phyloP scores from a whole-genome alignment of 2,888 invertebrate species.

The Eilema caniola region DNA sequence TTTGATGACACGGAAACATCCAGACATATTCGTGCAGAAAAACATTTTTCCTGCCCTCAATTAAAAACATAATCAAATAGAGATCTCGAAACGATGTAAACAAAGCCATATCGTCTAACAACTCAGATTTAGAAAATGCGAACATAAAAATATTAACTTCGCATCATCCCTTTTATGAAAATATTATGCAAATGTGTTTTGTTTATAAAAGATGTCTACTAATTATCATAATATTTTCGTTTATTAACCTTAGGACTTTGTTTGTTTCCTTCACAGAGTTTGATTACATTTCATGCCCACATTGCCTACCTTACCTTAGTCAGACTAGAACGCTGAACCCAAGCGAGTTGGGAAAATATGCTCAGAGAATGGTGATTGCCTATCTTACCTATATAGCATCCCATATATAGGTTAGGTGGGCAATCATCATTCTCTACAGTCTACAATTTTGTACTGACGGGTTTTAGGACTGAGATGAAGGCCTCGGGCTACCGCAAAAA shows the following conservation, averaged over 20 bases:
- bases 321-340: no score
- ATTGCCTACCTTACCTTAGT: neutral
- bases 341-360: no score
- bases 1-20: no score
- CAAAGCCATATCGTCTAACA: neutral
- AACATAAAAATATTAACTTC: slow-evolving; percentile 3
- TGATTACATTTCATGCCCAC: neutral
- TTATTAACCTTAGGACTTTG: neutral
- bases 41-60: neutral
- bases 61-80: neutral
- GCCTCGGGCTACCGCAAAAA: no score
- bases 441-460: no score
- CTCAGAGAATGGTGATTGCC: no score
- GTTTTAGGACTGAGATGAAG: no score
- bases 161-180: slow-evolving; percentile 4
- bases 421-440: no score
- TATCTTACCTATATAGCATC: no score
- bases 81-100: neutral
- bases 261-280: neutral
- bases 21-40: no score
- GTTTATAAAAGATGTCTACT: slow-evolving; percentile 2
- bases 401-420: no score
- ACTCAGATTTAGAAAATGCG: neutral
- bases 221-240: slow-evolving; percentile 4
- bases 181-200: slow-evolving; percentile 2